A percentile compares a stretch with the other conserved stretches of the same genome.
Evolutionary conservation across 1,140 invertebrate genomes (phyloP).

Genomic region (Bombus consobrinus): DNA sequence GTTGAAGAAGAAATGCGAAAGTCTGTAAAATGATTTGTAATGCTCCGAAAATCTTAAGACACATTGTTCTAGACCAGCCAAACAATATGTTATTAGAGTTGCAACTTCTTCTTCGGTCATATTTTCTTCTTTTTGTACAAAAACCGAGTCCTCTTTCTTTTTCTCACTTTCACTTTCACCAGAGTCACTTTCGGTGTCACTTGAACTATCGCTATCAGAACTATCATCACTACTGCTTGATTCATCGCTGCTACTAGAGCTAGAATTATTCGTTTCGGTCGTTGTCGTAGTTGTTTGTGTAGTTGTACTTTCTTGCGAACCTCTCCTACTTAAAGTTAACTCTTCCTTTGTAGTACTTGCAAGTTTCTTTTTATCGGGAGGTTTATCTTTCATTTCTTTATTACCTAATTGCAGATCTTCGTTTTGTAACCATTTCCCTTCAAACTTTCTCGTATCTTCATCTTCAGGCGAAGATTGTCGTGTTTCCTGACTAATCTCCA

Average conservation of each 20-base stretch:
- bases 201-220: constrained; percentile 78
- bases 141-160: constrained; percentile 69
- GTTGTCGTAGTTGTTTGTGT: constrained; percentile 78
- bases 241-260: constrained; percentile 79
- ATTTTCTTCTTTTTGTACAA: constrained; percentile 76
- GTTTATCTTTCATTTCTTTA: constrained; percentile 70
- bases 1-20: constrained; percentile 92
- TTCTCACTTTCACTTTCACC: constrained; percentile 77
- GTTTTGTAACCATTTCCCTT: constrained; percentile 74
- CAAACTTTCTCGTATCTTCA: constrained; percentile 71
- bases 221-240: constrained; percentile 79
- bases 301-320: constrained; percentile 80
- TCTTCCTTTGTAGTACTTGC: constrained; percentile 64
- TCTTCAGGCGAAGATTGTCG: constrained; percentile 67
- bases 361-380: constrained; percentile 70
- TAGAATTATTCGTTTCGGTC: constrained; percentile 79
- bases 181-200: constrained; percentile 78
- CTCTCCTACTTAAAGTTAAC: constrained; percentile 73
- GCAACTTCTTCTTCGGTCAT: constrained; percentile 77
- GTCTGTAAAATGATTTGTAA: constrained; percentile 95
- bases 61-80: constrained; percentile 92
- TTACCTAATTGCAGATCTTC: constrained; percentile 63
- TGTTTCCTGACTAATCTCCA: constrained; percentile 73
- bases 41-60: constrained; percentile 93
- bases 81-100: constrained; percentile 84